These are phyloP conservation scores for Harlomillsia oculata DNA, from an alignment of 1,140 invertebrate genomes.

Conservation along the genomic window DNA sequence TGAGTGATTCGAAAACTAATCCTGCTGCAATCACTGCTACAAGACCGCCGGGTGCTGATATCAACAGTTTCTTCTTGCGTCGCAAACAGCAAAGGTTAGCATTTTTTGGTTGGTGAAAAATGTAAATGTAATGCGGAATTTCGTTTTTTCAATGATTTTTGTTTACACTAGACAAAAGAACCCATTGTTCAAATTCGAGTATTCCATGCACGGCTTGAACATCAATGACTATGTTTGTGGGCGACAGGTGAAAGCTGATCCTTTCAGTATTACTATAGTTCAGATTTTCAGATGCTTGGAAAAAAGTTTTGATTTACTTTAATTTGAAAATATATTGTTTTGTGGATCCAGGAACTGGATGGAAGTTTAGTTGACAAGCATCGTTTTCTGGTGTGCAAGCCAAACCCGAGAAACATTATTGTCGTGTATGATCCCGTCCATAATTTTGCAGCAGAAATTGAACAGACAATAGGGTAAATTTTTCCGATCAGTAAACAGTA, in stretches of 20 bases:
- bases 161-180: constrained; percentile 50
- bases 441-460: constrained; percentile 66
- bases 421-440: constrained; percentile 63
- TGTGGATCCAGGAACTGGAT: constrained; percentile 18
- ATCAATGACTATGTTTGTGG: constrained; percentile 47
- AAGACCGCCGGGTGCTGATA: constrained; percentile 50
- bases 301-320: neutral
- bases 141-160: too few species aligned
- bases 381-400: constrained; percentile 54
- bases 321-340: constrained; percentile 13
- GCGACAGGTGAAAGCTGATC: constrained; percentile 16
- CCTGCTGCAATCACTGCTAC: constrained; percentile 25
- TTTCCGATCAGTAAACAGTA: neutral
- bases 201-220: constrained; percentile 61
- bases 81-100: constrained; percentile 53
- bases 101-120: constrained; percentile 33
- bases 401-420: constrained; percentile 64
- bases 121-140: constrained; percentile 5
- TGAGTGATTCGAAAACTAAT: constrained; percentile 29
- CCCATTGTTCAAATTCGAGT: constrained; percentile 67
- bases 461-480: constrained; percentile 49
- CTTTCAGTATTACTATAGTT: neutral
- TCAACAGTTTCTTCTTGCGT: constrained; percentile 55
- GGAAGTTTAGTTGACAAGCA: constrained; percentile 29
- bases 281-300: too few species aligned